A percentile compares a stretch with the other conserved stretches of the same genome.
These are phyloP conservation scores for Onychorhynchus coronatus DNA, from an alignment of 2,113 vertebrate species.

Conservation along the genomic window DNA sequence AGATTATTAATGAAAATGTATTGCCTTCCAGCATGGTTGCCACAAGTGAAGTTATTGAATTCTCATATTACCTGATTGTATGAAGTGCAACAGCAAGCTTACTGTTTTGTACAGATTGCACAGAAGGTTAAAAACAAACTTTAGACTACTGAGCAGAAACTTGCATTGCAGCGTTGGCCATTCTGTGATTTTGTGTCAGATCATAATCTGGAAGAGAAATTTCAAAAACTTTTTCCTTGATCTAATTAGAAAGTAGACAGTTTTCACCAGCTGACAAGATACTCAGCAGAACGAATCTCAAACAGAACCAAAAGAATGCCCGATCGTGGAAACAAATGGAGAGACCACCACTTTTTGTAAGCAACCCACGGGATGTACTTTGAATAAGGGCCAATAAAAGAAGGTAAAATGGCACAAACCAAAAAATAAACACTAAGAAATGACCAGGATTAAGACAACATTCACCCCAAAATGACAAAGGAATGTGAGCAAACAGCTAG, in stretches of 20 bases:
- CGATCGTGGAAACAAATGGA: background rate
- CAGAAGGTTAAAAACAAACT: background rate
- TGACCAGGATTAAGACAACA: background rate
- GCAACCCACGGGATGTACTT: background rate
- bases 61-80: background rate
- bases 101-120: background rate
- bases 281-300: background rate
- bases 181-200: background rate
- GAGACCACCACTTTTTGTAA: background rate
- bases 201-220: background rate
- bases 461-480: background rate
- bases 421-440: background rate
- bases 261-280: background rate
- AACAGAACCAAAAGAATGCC: background rate
- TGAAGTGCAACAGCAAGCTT: background rate
- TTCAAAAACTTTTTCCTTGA: background rate
- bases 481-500: background rate
- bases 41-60: background rate
- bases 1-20: background rate
- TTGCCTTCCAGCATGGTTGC: background rate
- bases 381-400: background rate
- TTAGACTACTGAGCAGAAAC: background rate
- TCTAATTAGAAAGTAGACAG: background rate
- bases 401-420: background rate
- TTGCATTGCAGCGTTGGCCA: rapidly evolving